Evolutionary conservation across 2,888 invertebrate species (phyloP).

Genomic region (Tuberolachnus salignus): DNA sequence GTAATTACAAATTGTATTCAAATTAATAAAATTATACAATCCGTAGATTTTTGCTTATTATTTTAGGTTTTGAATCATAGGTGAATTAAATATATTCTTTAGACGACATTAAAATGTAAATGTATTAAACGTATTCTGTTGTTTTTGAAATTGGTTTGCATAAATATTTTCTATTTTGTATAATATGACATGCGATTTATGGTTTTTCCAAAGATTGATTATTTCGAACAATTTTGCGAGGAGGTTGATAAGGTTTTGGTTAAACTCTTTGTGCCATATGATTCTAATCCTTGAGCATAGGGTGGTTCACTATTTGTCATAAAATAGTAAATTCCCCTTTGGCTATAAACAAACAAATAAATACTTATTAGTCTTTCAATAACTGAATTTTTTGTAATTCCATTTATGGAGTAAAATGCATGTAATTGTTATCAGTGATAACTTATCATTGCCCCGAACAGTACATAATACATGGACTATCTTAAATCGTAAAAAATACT

Average conservation of each 20-base stretch:
- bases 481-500: too few species aligned
- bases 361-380: too few species aligned
- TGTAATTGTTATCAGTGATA: too few species aligned
- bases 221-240: neutral
- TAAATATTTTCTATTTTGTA: neutral
- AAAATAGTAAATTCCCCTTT: slow-evolving; percentile 79
- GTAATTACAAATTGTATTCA: slow-evolving; percentile 24
- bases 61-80: neutral
- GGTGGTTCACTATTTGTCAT: slow-evolving; percentile 80
- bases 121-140: neutral
- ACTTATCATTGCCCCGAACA: too few species aligned
- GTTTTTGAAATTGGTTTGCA: slow-evolving; percentile 1
- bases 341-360: slow-evolving; percentile 67
- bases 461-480: too few species aligned
- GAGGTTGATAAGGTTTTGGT: neutral
- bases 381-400: too few species aligned
- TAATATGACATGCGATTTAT: neutral
- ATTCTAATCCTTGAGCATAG: slow-evolving; percentile 68
- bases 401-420: too few species aligned
- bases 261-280: neutral
- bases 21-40: slow-evolving; percentile 7
- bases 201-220: neutral
- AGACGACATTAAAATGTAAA: slow-evolving; percentile 7
- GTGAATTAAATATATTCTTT: slow-evolving; percentile 12
- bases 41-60: neutral